Base-by-base conservation (phyloP, 2,888 invertebrate genomes). In the Ectobius pallidus region DNA sequence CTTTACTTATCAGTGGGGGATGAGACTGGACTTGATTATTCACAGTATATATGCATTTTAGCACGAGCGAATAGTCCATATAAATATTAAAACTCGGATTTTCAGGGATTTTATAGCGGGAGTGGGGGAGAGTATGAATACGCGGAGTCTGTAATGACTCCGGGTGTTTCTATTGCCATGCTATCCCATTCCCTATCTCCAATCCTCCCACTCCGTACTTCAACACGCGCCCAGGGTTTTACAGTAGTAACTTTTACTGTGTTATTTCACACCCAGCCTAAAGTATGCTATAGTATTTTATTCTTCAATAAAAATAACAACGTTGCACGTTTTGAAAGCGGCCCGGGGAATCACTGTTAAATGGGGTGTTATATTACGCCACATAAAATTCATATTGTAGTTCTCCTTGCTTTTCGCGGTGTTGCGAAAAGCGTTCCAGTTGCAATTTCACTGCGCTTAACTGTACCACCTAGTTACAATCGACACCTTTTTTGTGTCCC, bases 291-390 rank as follows among this genome's bases (percentile, higher is more conserved):
- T 22, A 25, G 9, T 22, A 52, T 22, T 58, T 58, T 58, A 58
- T 30, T 30, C 58, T 58, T 30, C 58, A 16, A 58, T 58, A 58
- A 58, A 34, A 52, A 52, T 52, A 52, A 58, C 30, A 58, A 25
- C 25, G 30, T 58, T 58, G 27, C 25, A 25, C 30, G 58, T 58
- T 27, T 46, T 55, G 55, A 55, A 55, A n/a, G 25, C 22, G n/a
- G 34, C 11, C 6, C 34, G 11, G 34, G n/a, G 22, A 52, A 52
- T 52, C 52, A 52, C 58, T 30, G 58, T 58, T 58, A 58, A 58
- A 58, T 58, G 58, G 58, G 32, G 58, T 58, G 58, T 58, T n/a
- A 6, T n/a, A 58, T 58, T 30, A 32, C 58, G 58, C 58, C 58
- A 58, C n/a, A 58, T 30, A 58, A 58, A 58, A 32, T 11, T 34